Percentiles rank a stretch among this genome's conserved stretches.
Conservation (phyloP, 2,888 invertebrate genomes). For the Portevinia maculata region DNA sequence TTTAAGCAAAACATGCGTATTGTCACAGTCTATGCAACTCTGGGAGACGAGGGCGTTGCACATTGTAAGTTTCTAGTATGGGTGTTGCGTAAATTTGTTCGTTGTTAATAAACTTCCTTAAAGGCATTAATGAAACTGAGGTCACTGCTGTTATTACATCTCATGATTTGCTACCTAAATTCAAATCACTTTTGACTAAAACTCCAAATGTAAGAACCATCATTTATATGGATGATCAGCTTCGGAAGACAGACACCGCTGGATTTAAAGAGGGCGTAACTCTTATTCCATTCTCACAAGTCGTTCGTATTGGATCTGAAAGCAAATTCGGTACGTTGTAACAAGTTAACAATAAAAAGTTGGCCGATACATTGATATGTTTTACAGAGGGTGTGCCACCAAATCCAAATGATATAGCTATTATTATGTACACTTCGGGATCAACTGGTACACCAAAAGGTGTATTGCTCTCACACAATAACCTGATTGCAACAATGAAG, state of each 20-base stretch:
- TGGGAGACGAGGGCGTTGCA: slow-evolving; percentile 97
- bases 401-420: slow-evolving; percentile 91
- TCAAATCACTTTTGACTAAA: slow-evolving; percentile 89
- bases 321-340: slow-evolving; percentile 83
- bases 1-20: slow-evolving; percentile 97
- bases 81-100: not conserved
- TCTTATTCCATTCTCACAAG: slow-evolving; percentile 89
- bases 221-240: slow-evolving; percentile 94
- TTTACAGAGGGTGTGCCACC: slow-evolving; percentile 86
- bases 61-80: slow-evolving; percentile 86
- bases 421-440: slow-evolving; percentile 99
- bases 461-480: slow-evolving; percentile 91
- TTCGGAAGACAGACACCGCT: slow-evolving; percentile 87
- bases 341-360: not conserved
- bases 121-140: slow-evolving; percentile 95
- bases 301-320: slow-evolving; percentile 85
- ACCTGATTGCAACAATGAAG: slow-evolving; percentile 91
- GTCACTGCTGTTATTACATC: slow-evolving; percentile 96
- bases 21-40: slow-evolving; percentile 98
- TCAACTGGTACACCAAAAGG: slow-evolving; percentile 98
- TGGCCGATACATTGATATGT: slow-evolving; percentile 49
- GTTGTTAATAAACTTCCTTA: slow-evolving; percentile 13
- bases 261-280: slow-evolving; percentile 90
- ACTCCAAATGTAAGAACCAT: slow-evolving; percentile 91
- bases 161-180: slow-evolving; percentile 95